A percentile compares a stretch with the other conserved stretches of the same genome.
Evolutionary conservation across 23 tunicate species (phyloP).

Genomic region (Ascidia mentula): DNA sequence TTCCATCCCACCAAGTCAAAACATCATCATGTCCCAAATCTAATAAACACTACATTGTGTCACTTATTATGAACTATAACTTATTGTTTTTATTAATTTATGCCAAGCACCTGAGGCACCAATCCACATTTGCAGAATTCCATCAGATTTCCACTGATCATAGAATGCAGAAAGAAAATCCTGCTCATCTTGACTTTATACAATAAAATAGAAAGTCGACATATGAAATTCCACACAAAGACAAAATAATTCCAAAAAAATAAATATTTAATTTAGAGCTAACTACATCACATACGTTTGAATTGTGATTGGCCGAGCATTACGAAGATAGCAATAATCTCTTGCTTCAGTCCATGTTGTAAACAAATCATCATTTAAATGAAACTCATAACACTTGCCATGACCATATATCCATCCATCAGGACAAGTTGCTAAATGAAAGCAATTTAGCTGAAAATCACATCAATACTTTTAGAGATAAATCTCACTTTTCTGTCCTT

Average conservation of each 20-base stretch:
- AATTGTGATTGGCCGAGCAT: constrained; percentile 51
- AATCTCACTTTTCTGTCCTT: constrained; percentile 43
- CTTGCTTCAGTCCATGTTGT: constrained; percentile 71
- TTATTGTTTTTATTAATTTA: no score
- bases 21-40: constrained; percentile 24
- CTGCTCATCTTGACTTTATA: constrained; percentile 43
- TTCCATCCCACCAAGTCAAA: neutral
- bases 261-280: no score
- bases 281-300: constrained; percentile 62
- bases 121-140: constrained; percentile 66
- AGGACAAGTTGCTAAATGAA: constrained; percentile 60
- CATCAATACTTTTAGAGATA: neutral
- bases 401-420: constrained; percentile 69
- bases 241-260: no score
- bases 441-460: neutral
- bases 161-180: constrained; percentile 24
- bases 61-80: no score
- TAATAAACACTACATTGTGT: no score
- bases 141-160: constrained; percentile 39
- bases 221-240: no score
- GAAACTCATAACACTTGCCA: constrained; percentile 64
- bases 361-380: constrained; percentile 45
- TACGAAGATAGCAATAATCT: constrained; percentile 39
- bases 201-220: no score
- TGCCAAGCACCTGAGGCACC: constrained; percentile 89